Conservation (phyloP, 1,140 invertebrate genomes). For the Heterodera schachtii region DNA sequence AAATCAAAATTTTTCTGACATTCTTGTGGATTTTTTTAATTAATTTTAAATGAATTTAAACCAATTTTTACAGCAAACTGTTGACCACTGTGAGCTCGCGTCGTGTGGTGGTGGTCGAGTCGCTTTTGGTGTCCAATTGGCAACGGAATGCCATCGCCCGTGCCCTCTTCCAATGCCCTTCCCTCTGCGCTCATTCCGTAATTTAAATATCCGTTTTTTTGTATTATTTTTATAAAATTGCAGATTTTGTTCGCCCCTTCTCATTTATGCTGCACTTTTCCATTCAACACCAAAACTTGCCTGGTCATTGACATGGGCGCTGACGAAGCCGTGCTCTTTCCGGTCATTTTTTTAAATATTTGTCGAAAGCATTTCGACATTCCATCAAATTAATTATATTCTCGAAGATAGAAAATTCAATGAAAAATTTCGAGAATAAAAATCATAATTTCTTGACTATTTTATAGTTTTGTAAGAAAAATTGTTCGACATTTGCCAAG, state of each 20-base stretch:
- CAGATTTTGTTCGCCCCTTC: constrained; percentile 41
- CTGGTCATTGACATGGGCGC: constrained; percentile 42
- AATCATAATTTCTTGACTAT: no score
- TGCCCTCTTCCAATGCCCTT: constrained; percentile 39
- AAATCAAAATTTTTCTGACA: no score
- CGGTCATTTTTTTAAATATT: constrained; percentile 29
- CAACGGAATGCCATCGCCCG: constrained; percentile 37
- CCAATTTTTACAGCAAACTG: constrained; percentile 32
- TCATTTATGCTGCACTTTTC: constrained; percentile 51
- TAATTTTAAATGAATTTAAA: no score
- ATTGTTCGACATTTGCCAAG: no score
- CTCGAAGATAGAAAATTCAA: no score
- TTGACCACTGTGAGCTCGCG: constrained; percentile 33
- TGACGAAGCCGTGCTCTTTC: constrained; percentile 45
- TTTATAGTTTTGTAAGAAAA: no score
- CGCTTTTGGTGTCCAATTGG: constrained; percentile 39
- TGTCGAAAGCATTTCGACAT: no score
- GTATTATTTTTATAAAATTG: background rate
- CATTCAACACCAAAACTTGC: constrained; percentile 47
- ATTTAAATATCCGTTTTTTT: background rate
- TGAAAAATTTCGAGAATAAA: no score
- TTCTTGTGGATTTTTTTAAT: no score
- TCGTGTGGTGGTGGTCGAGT: constrained; percentile 46
- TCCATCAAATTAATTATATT: no score
- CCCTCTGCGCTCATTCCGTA: constrained; percentile 34